A percentile compares a stretch with the other conserved stretches of the same genome.
Evolutionary conservation across 2,888 invertebrate species (phyloP).

Genomic region (Pyrochroa serraticornis): DNA sequence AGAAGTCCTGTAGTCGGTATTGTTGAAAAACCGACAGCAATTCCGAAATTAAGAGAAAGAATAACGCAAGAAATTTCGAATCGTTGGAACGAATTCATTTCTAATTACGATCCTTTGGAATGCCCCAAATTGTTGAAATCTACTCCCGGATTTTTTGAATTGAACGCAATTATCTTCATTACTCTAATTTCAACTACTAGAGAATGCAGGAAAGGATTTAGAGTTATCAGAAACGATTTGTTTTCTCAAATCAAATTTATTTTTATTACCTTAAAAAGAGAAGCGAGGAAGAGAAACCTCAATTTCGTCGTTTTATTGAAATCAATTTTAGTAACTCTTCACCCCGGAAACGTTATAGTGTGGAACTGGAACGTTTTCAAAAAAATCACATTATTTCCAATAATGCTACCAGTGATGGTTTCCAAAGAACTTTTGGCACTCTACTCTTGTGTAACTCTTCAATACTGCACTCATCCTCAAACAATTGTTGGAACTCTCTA

Average conservation of each 20-base stretch:
- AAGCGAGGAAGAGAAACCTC: conserved; percentile 49
- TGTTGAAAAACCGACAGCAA: conserved; percentile 66
- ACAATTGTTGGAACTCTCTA: conserved; percentile 52
- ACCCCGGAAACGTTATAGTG: conserved; percentile 56
- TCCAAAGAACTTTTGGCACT: conserved; percentile 58
- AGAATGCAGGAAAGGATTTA: conserved; percentile 65
- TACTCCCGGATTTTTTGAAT: conserved; percentile 65
- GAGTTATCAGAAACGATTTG: conserved; percentile 57
- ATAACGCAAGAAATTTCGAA: conserved; percentile 72
- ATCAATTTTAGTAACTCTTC: conserved; percentile 55
- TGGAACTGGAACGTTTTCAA: conserved; percentile 38
- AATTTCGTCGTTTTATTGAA: conserved; percentile 46
- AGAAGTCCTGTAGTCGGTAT: conserved; percentile 63
- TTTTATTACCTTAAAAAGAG: conserved; percentile 48
- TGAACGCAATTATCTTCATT: conserved; percentile 68
- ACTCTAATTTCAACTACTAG: conserved; percentile 68
- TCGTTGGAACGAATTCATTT: conserved; percentile 81
- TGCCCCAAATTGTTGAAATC: conserved; percentile 69
- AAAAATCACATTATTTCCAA: conserved; percentile 40
- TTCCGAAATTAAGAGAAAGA: conserved; percentile 71
- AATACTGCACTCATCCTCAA: conserved; percentile 53
- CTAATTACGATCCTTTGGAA: conserved; percentile 78
- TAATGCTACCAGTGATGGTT: conserved; percentile 55
- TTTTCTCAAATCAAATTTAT: conserved; percentile 60
- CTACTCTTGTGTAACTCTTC: conserved; percentile 47